Base-by-base conservation (phyloP, 1,140 invertebrate genomes). In the Euura saliciscinereae region DNA sequence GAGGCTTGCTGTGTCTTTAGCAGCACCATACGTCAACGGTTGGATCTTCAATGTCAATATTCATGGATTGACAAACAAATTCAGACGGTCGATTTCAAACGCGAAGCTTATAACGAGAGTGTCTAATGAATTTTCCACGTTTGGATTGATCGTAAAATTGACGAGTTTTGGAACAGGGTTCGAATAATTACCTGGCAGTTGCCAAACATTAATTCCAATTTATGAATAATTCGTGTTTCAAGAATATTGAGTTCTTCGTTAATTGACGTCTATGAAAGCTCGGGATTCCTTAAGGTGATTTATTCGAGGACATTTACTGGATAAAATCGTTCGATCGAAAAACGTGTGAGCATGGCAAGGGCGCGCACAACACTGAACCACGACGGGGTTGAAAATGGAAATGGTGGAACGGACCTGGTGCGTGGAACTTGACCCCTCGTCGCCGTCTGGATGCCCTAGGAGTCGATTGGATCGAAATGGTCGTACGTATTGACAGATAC, bases 11-110 rank as follows among this genome's bases (percentile, higher is more conserved):
- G 76, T 75, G 74, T 78, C 76, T 82, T 84, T 78, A 80, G 67
- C 76, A 84, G 80, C 80, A 84, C 82, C 82, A 84, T 84, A 74
- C 81, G 77, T 81, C 74, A 74, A 78, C 74, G 46, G 7, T 75
- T 80, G 66, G 7, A 67, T 70, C 45, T 45, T 28, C 28, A 28
- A 28, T 28, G 28, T 28, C 28, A 28, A 28, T 28, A 28, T 28
- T 28, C 28, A 28, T 28, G 28, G 28, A 28, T 28, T 28, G 28
- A 28, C 28, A 28, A 28, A 28, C 59, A 64, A 64, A 64, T 13
- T 1, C 8, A 64, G 28, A 28, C 28, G 28, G 28, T 28, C 0
- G 28, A 28, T 28, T 28, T 28, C 28, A 28, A 28, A 28, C 28
- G 28, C 28, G 28, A 28, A 28, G 28, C 28, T 28, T 28, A 1